Evolutionary conservation across 2,888 invertebrate species (phyloP).

Genomic region (Platyscelio sp.): DNA sequence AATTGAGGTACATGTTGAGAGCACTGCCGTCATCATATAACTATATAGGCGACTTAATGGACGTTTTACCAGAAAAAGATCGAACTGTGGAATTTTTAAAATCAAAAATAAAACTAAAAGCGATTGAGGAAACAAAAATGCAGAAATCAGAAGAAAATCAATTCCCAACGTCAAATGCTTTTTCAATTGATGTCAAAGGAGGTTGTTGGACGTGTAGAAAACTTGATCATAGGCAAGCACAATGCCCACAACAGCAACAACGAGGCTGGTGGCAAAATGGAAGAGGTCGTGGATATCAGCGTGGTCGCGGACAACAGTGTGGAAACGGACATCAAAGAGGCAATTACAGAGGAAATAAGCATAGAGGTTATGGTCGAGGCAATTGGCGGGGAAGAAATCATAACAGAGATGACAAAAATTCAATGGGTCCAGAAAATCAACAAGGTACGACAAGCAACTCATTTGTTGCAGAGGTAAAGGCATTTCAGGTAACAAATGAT

Average conservation of each 20-base stretch:
- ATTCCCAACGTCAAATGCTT: conserved; percentile 32
- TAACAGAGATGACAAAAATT: neutral
- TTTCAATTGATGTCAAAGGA: conserved; percentile 10
- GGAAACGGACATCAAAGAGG: neutral
- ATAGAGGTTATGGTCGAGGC: neutral
- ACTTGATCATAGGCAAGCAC: conserved; percentile 16
- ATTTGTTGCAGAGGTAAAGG: neutral
- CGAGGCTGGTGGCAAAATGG: neutral
- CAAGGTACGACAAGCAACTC: neutral
- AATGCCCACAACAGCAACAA: conserved; percentile 14
- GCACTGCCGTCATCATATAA: conserved; percentile 72
- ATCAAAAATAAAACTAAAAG: conserved; percentile 68
- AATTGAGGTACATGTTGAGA: conserved; percentile 62
- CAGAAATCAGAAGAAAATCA: conserved; percentile 1
- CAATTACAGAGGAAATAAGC: conserved; percentile 13
- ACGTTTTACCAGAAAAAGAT: conserved; percentile 70
- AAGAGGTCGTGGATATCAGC: conserved; percentile 1
- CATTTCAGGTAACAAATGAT: neutral
- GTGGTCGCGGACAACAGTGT: neutral
- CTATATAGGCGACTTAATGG: conserved; percentile 75
- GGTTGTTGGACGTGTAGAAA: conserved; percentile 26
- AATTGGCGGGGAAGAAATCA: neutral
- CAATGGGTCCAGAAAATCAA: neutral
- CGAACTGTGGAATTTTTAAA: conserved; percentile 75
- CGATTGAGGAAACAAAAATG: conserved; percentile 41